These are phyloP conservation scores for Sinella curviseta DNA, from an alignment of 1,140 invertebrate species.

Conservation along the genomic window DNA sequence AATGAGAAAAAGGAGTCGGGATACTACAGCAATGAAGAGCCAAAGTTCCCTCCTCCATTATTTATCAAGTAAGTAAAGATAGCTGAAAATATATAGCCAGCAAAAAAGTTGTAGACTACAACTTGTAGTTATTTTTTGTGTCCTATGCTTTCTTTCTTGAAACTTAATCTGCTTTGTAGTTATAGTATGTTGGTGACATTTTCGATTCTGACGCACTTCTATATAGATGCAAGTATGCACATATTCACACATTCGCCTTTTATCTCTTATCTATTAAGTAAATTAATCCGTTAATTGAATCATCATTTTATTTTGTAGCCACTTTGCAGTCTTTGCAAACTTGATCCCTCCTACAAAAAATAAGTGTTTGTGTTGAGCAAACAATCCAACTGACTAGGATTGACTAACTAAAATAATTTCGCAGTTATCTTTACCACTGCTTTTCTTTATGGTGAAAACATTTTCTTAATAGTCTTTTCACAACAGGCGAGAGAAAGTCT, in stretches of 20 bases:
- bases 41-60: conserved; percentile 43
- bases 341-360: too few relatives aligned
- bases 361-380: not conserved
- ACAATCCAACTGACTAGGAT: not conserved
- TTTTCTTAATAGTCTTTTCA: too few relatives aligned
- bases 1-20: conserved; percentile 48
- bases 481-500: too few relatives aligned
- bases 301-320: not conserved
- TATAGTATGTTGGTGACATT: too few relatives aligned
- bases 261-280: not conserved
- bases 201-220: too few relatives aligned
- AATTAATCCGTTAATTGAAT: not conserved
- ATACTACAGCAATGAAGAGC: conserved; percentile 46
- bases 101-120: too few relatives aligned
- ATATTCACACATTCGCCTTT: too few relatives aligned
- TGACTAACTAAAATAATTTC: not conserved
- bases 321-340: not conserved
- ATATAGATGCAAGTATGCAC: too few relatives aligned
- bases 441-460: too few relatives aligned
- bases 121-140: too few relatives aligned
- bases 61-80: conserved; percentile 44
- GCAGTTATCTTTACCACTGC: too few relatives aligned
- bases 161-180: not conserved
- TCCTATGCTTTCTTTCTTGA: not conserved
- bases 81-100: too few relatives aligned